Conservation (phyloP, 2,888 invertebrate species). For the Oscheius sp. region DNA sequence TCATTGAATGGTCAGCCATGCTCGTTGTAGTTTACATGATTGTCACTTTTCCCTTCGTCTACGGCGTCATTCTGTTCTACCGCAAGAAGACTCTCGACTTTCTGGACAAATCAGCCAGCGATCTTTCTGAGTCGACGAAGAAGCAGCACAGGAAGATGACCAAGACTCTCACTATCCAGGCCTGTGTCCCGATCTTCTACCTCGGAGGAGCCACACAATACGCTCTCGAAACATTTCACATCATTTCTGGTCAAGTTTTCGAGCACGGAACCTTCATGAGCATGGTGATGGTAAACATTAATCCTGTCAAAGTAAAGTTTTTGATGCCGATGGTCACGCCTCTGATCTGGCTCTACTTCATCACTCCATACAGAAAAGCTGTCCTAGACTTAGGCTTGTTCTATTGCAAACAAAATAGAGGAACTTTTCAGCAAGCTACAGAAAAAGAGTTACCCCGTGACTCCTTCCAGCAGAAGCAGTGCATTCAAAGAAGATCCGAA, state of each 20-base stretch:
- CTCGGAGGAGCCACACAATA: slow-evolving; percentile 45
- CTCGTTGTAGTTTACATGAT: slow-evolving; percentile 49
- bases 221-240: slow-evolving; percentile 45
- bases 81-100: slow-evolving; percentile 41
- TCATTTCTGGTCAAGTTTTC: slow-evolving; percentile 39
- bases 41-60: slow-evolving; percentile 46
- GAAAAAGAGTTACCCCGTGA: background rate
- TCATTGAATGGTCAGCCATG: slow-evolving; percentile 16
- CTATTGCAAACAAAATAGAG: background rate
- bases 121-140: slow-evolving; percentile 44
- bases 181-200: slow-evolving; percentile 48
- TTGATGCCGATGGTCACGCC: slow-evolving; percentile 45
- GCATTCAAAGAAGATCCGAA: too few species aligned
- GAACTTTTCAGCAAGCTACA: background rate
- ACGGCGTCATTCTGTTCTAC: slow-evolving; percentile 41
- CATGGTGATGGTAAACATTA: slow-evolving; percentile 39
- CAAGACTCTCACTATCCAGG: slow-evolving; percentile 45
- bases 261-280: slow-evolving; percentile 48
- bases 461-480: too few species aligned
- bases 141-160: slow-evolving; percentile 41
- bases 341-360: slow-evolving; percentile 45
- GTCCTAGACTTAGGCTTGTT: slow-evolving; percentile 10
- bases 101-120: slow-evolving; percentile 39
- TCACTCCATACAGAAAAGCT: slow-evolving; percentile 40
- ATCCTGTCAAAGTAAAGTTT: slow-evolving; percentile 31